A percentile compares a stretch with the other conserved stretches of the same genome.
These are phyloP conservation scores for Distichodus sexfasciatus DNA, from an alignment of 2,797 vertebrate species.

Conservation along the genomic window DNA sequence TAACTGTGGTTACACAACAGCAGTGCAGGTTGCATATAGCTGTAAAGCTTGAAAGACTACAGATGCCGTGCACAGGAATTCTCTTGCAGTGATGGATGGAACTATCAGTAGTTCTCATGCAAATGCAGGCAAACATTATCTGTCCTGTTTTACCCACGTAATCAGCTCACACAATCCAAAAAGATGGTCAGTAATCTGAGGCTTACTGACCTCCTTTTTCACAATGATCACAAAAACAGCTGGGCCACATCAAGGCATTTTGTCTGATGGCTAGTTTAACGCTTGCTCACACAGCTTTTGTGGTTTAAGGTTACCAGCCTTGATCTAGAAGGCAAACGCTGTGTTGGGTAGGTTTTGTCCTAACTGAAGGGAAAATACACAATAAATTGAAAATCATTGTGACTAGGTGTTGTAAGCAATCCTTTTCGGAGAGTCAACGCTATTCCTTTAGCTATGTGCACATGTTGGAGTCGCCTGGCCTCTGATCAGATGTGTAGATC, in stretches of 20 bases:
- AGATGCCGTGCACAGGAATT: background rate
- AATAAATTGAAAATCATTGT: background rate
- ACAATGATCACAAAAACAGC: constrained; percentile 8
- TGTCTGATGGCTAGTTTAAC: constrained; percentile 13
- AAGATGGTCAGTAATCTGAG: background rate
- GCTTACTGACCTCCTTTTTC: constrained; percentile 4
- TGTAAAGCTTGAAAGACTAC: too few relatives aligned
- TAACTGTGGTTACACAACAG: too few relatives aligned
- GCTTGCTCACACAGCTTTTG: constrained; percentile 20
- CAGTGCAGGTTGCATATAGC: background rate
- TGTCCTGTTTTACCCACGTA: background rate
- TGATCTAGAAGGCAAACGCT: constrained; percentile 18
- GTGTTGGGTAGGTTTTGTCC: background rate
- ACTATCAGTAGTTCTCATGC: background rate
- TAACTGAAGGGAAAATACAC: background rate
- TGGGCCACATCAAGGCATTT: constrained; percentile 29
- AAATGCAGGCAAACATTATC: background rate
- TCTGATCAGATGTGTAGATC: constrained; percentile 12
- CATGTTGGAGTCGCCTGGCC: background rate
- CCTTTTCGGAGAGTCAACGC: background rate
- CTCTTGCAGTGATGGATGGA: background rate
- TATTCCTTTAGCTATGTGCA: background rate
- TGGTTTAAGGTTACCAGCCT: constrained; percentile 43
- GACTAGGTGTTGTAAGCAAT: background rate
- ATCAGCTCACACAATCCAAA: background rate